Base-by-base conservation (phyloP, 2,888 invertebrate genomes). In the Metellina segmentata region DNA sequence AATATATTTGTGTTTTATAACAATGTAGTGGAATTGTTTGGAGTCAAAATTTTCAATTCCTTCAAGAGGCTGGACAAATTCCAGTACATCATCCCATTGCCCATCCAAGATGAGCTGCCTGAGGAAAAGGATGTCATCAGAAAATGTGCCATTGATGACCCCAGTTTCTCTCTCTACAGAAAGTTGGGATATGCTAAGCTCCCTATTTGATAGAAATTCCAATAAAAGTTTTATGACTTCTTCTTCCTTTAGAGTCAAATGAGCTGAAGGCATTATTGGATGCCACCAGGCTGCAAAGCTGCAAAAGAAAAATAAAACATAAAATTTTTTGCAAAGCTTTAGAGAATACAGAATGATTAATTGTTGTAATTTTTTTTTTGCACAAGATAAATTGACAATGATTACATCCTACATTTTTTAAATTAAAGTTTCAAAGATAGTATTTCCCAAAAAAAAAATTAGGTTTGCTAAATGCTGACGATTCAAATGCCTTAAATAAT, bases 61-160 rank as follows among this genome's bases (percentile, higher is more conserved):
- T 92, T 97, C 97, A 86, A 99, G 96, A 0, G 99, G 99, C 95
- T 99, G 98, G 92, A 99, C 97, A 95, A 99, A 99, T 95, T 99
- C 98, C 92, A 98, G 95, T 0, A 98, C 98, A 95, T 99, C 98
- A 95, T 99, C 99, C 99, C 99, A 99, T 95, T 99, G 98, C 20
- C 99, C 99, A 95, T 99, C 99, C 87, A 99, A 96, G 94, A 99
- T 98, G 85, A 99, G 96, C 95, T 99, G 98, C 20, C 99, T 96
- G 34, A 99, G 96, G 95, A 99, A 99, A 79, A 99, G 96, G 71
- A 98, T 97, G 95, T 99, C 99, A 95, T 99, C 98, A 16, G 98
- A 98, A 95, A 97, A 98, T 94, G 97, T 97, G 89, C 98, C 98
- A 95, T 98, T 98, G 94, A 98, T 98, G 93, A 98, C 97, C 82